These are phyloP conservation scores for Lateolabrax maculatus DNA, from an alignment of 2,797 vertebrate genomes.

Conservation along the genomic window DNA sequence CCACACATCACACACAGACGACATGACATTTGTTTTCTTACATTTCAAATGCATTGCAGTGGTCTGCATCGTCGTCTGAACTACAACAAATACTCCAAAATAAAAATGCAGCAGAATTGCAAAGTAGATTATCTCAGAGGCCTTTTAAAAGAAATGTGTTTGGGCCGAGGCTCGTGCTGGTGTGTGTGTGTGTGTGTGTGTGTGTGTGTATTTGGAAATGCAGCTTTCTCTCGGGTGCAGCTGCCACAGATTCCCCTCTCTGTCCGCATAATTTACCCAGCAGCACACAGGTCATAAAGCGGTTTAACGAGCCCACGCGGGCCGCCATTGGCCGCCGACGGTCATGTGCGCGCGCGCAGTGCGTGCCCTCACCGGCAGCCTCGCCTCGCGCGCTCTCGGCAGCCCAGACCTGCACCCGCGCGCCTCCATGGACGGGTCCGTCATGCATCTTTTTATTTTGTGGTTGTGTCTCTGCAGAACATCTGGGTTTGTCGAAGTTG, in stretches of 20 bases:
- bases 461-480: too few relatives aligned
- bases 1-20: background rate
- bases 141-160: background rate
- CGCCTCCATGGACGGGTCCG: conserved; percentile 44
- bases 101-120: background rate
- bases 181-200: background rate
- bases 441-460: background rate
- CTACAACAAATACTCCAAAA: background rate
- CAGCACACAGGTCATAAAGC: conserved; percentile 45
- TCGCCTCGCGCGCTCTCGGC: conserved; percentile 54
- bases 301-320: conserved; percentile 54
- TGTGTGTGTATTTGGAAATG: conserved; percentile 21
- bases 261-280: conserved; percentile 33
- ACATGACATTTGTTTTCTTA: background rate
- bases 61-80: background rate
- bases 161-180: background rate
- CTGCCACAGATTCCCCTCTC: conserved; percentile 52
- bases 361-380: conserved; percentile 34
- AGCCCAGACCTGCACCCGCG: conserved; percentile 46
- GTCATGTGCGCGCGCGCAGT: conserved; percentile 73
- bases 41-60: background rate
- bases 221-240: conserved; percentile 56
- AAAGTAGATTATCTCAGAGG: background rate
- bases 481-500: accelerated
- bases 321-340: conserved; percentile 68